Evolutionary conservation across 1,140 invertebrate species (phyloP).

Genomic region (Rhyacophila brunnea): DNA sequence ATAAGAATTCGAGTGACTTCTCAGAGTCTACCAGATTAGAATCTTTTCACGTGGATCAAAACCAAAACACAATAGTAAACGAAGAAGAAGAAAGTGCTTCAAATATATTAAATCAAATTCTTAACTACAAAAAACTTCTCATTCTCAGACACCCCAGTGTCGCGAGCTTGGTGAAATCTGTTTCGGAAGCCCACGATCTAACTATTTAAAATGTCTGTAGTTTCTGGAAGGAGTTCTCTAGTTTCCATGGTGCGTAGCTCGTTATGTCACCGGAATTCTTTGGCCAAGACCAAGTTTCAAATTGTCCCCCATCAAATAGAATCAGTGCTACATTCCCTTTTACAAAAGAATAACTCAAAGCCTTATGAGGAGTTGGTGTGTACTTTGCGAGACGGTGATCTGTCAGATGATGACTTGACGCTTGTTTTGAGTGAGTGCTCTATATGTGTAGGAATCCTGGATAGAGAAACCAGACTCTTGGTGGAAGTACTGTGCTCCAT

Average conservation of each 20-base stretch:
- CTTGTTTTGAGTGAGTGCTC: slow-evolving; percentile 46
- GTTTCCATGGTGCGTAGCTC: slow-evolving; percentile 49
- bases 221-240: slow-evolving; percentile 39
- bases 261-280: slow-evolving; percentile 43
- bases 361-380: slow-evolving; percentile 47
- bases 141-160: slow-evolving; percentile 49
- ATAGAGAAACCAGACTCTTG: slow-evolving; percentile 43
- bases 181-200: slow-evolving; percentile 46
- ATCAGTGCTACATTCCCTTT: slow-evolving; percentile 40
- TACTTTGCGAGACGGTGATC: slow-evolving; percentile 41
- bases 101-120: slow-evolving; percentile 47
- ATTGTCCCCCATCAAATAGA: slow-evolving; percentile 46
- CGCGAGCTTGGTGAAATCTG: slow-evolving; percentile 44
- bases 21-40: slow-evolving; percentile 42
- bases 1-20: slow-evolving; percentile 44
- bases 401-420: slow-evolving; percentile 47
- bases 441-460: slow-evolving; percentile 45
- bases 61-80: slow-evolving; percentile 35
- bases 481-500: slow-evolving; percentile 45
- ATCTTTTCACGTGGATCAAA: slow-evolving; percentile 44
- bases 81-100: slow-evolving; percentile 41
- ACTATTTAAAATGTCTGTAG: slow-evolving; percentile 46
- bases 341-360: slow-evolving; percentile 39
- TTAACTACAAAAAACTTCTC: slow-evolving; percentile 52
- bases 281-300: slow-evolving; percentile 41